Percentiles rank a stretch among this genome's conserved stretches.
Evolutionary conservation across 2,888 invertebrate species (phyloP).

Genomic region (Lasiommata megera): DNA sequence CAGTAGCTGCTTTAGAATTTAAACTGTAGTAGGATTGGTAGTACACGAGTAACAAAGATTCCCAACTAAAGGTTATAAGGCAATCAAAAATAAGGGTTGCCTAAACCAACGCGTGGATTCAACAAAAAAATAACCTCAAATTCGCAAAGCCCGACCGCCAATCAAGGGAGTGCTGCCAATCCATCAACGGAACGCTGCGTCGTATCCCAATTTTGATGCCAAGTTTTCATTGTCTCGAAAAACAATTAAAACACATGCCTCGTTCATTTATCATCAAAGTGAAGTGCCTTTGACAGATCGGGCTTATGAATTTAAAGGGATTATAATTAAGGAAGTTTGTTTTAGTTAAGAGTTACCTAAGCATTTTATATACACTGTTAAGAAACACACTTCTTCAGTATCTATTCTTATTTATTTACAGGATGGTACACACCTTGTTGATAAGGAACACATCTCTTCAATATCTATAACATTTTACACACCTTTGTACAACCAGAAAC

Average conservation of each 20-base stretch:
- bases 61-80: background rate
- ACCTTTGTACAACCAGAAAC: too few species aligned
- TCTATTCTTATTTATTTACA: too few species aligned
- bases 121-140: slow-evolving; percentile 17
- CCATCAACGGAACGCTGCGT: slow-evolving; percentile 56
- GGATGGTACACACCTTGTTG: too few species aligned
- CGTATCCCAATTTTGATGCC: slow-evolving; percentile 54
- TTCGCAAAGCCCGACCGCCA: slow-evolving; percentile 53
- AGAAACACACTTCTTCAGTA: too few species aligned
- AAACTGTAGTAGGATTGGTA: too few species aligned
- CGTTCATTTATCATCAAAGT: slow-evolving; percentile 42
- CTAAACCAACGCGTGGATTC: background rate
- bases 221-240: slow-evolving; percentile 45
- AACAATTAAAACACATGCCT: slow-evolving; percentile 49
- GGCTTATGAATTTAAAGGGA: slow-evolving; percentile 24
- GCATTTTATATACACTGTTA: too few species aligned
- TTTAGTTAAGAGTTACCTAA: too few species aligned
- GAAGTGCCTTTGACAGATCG: slow-evolving; percentile 30
- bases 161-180: slow-evolving; percentile 62
- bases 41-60: too few species aligned
- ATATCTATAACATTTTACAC: too few species aligned
- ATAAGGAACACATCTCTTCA: too few species aligned
- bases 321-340: background rate
- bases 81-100: background rate
- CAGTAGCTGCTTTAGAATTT: too few species aligned